A percentile compares a stretch with the other conserved stretches of the same genome.
Evolutionary conservation across 2,113 vertebrate species (phyloP).

Genomic region (Galemys pyrenaicus): DNA sequence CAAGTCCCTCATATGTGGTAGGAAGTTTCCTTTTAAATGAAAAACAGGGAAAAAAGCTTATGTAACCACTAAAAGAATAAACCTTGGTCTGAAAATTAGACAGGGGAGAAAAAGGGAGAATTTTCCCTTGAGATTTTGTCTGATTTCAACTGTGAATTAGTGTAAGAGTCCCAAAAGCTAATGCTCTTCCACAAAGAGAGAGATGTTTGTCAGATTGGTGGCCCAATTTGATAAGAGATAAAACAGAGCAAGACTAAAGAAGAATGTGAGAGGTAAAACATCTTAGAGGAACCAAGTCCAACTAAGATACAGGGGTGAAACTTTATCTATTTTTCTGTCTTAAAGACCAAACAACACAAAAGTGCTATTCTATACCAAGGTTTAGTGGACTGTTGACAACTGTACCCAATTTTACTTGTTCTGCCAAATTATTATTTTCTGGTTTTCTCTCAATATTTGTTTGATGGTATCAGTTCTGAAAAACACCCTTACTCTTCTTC

Average conservation of each 20-base stretch:
- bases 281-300: not conserved
- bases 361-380: not conserved
- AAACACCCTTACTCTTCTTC: not conserved
- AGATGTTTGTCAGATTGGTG: not conserved
- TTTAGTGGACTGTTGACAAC: not conserved
- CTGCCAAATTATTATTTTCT: not conserved
- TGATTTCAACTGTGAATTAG: not conserved
- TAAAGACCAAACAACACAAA: not conserved
- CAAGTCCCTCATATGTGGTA: not conserved
- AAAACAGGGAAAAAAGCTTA: not conserved
- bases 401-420: not conserved
- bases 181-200: not conserved
- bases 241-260: not conserved
- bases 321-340: not conserved
- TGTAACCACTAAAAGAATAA: constrained; percentile 19
- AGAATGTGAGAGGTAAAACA: constrained; percentile 21
- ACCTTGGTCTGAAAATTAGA: not conserved
- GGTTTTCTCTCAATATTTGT: not conserved
- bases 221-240: not conserved
- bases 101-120: not conserved
- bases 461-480: not conserved
- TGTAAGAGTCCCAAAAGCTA: constrained; percentile 17
- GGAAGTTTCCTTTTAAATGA: constrained; percentile 25
- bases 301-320: not conserved
- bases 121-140: not conserved